Evolutionary conservation across 2,888 invertebrate species (phyloP), one percentile per base, ranked within the genome.

Genomic region (Acronicta aceris): DNA sequence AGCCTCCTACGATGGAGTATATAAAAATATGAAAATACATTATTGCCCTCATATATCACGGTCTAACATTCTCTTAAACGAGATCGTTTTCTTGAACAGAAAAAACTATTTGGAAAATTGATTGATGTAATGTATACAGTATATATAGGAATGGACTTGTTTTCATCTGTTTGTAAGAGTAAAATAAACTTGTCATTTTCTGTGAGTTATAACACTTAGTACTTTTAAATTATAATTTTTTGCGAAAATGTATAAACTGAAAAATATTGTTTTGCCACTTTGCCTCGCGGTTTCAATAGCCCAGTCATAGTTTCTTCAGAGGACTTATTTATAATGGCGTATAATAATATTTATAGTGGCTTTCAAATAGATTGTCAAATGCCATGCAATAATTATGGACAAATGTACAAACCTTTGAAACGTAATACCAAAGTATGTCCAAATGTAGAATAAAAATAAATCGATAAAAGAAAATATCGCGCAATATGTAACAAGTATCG

Each of bases 31-130:
- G 10, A 47, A 65, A 57, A 47, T 63, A 46, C 56, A 62, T 62
- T 62, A 67, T 46, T 50, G 42, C 41, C 45, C 30, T 27, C 46
- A 59, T 78, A 71, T 66, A 75, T 75, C 59, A 68, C 17, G 8
- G 8, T 13, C 41, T 13, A 36, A 17, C 2, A 40, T 12, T 15
- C 50, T 30, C n/a, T 40, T 8, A 63, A 64, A 46, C 16, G 15
- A 57, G 48, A 53, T 49, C 33, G 13, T 43, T 41, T 64, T 43
- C 41, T 21, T 56, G 8, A 54, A 59, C 15, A 63, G 13, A 41
- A 25, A 48, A 48, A 68, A 55, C 51, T 30, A 53, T 71, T 69
- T 49, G 42, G 7, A 16, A 50, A 71, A 41, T 57, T 71, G 67
- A 70, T 72, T 15, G 25, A 69, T 71, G 56, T n/a, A 17, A 45